Evolutionary conservation across 2,888 invertebrate genomes (phyloP).

Genomic region (Diarsia brunnea): DNA sequence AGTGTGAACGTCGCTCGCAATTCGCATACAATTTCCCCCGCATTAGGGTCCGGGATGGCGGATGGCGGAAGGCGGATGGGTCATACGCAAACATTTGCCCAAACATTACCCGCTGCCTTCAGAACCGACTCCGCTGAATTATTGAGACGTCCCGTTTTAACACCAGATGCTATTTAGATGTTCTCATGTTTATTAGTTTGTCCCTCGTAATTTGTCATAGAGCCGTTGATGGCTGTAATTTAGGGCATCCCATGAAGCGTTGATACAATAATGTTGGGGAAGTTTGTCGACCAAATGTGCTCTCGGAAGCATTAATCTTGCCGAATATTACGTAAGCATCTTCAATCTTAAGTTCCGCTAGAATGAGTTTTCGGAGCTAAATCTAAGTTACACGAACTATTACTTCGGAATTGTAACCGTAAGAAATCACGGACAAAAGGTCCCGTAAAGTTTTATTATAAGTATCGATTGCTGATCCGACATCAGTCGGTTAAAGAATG

Average conservation of each 20-base stretch:
- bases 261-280: slow-evolving; percentile 72
- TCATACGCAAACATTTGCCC: slow-evolving; percentile 80
- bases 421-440: slow-evolving; percentile 53
- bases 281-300: slow-evolving; percentile 67
- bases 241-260: slow-evolving; percentile 71
- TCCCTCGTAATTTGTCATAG: slow-evolving; percentile 85
- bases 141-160: slow-evolving; percentile 80
- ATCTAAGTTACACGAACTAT: slow-evolving; percentile 22
- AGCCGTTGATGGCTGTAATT: slow-evolving; percentile 83
- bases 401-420: slow-evolving; percentile 35
- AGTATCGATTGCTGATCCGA: slow-evolving; percentile 56
- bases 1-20: slow-evolving; percentile 51
- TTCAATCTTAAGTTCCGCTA: slow-evolving; percentile 20
- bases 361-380: slow-evolving; percentile 27
- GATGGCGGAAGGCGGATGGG: slow-evolving; percentile 45
- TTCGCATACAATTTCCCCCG: slow-evolving; percentile 64
- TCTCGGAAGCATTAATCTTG: slow-evolving; percentile 58
- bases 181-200: slow-evolving; percentile 79
- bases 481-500: slow-evolving; percentile 67
- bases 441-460: slow-evolving; percentile 59
- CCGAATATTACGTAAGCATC: slow-evolving; percentile 35
- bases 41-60: slow-evolving; percentile 57
- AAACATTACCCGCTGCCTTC: slow-evolving; percentile 73
- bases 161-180: slow-evolving; percentile 83
- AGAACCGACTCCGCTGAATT: slow-evolving; percentile 72